Evolutionary conservation across 2,113 vertebrate genomes (phyloP).

Genomic region (Columba janthina): DNA sequence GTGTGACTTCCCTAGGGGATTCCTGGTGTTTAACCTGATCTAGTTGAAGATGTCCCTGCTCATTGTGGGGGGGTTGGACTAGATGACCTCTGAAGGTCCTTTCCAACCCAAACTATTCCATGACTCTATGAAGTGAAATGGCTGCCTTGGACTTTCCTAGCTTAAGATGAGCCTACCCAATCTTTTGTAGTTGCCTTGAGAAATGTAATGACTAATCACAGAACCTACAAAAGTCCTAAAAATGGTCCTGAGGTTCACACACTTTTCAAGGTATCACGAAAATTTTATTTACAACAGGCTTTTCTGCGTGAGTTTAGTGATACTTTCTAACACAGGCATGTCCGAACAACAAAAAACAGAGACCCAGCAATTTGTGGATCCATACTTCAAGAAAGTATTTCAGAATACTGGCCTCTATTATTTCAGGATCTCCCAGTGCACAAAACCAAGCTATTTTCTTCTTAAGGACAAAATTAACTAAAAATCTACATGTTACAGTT

Average conservation of each 20-base stretch:
- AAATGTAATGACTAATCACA: not conserved
- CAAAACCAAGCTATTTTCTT: not conserved
- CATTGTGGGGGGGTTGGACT: too few relatives aligned
- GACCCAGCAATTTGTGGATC: not conserved
- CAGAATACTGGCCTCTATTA: not conserved
- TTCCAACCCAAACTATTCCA: too few relatives aligned
- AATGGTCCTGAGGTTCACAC: not conserved
- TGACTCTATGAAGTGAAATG: not conserved
- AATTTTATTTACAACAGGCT: not conserved
- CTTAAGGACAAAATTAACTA: not conserved
- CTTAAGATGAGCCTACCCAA: not conserved
- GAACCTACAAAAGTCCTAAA: not conserved
- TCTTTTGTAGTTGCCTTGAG: not conserved
- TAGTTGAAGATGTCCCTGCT: not conserved
- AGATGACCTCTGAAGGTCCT: too few relatives aligned
- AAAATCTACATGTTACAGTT: not conserved
- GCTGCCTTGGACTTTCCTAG: not conserved
- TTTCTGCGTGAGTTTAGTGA: not conserved
- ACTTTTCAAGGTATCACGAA: not conserved
- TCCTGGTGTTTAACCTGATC: fast-evolving
- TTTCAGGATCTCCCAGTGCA: not conserved
- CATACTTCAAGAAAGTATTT: not conserved
- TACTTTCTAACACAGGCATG: not conserved
- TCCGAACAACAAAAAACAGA: not conserved
- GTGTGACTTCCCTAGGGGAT: fast-evolving